phyloP scores from a whole-genome alignment of 53 echinoderm and acorn worm genomes.

The Crossaster papposus region DNA sequence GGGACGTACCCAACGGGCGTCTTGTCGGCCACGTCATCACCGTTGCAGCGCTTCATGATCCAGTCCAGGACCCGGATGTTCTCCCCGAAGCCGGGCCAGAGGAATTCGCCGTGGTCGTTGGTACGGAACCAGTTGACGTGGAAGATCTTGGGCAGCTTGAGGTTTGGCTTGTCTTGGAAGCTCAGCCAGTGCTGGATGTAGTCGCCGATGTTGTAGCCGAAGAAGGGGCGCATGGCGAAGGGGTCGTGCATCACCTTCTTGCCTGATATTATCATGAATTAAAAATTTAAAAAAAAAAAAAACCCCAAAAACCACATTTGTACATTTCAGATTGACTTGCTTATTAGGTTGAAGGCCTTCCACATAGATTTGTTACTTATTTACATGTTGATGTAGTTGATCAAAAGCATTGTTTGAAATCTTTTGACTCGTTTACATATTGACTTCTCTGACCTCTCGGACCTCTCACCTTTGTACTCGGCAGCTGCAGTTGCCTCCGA shows the following conservation, averaged over 20 bases:
- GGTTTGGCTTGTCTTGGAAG: constrained; percentile 75
- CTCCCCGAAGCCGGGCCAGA: constrained; percentile 99
- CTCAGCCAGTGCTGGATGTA: constrained; percentile 93
- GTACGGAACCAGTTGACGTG: constrained; percentile 99
- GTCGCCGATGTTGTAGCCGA: constrained; percentile 96
- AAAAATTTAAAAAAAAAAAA: too few species aligned
- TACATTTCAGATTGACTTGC: too few species aligned
- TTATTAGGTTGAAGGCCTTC: background rate
- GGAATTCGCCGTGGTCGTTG: constrained; percentile 71
- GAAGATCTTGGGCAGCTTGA: constrained; percentile 91
- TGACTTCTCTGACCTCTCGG: constrained; percentile 55
- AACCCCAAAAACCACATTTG: too few species aligned
- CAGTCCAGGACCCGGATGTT: constrained; percentile 93
- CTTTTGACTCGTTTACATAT: background rate
- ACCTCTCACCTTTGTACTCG: constrained; percentile 82
- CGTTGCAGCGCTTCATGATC: constrained; percentile 87
- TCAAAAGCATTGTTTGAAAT: too few species aligned
- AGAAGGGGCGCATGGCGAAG: constrained; percentile 99
- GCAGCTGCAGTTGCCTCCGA: constrained; percentile 98
- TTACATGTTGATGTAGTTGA: too few species aligned
- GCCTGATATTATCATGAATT: constrained; percentile 50
- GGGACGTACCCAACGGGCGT: constrained; percentile 82
- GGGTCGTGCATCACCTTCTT: constrained; percentile 97
- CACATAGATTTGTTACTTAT: background rate
- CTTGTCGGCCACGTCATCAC: constrained; percentile 60